phyloP scores from a whole-genome alignment of 37 sponge, comb jelly and placozoan genomes.

The Mnemiopsis leidyi region DNA sequence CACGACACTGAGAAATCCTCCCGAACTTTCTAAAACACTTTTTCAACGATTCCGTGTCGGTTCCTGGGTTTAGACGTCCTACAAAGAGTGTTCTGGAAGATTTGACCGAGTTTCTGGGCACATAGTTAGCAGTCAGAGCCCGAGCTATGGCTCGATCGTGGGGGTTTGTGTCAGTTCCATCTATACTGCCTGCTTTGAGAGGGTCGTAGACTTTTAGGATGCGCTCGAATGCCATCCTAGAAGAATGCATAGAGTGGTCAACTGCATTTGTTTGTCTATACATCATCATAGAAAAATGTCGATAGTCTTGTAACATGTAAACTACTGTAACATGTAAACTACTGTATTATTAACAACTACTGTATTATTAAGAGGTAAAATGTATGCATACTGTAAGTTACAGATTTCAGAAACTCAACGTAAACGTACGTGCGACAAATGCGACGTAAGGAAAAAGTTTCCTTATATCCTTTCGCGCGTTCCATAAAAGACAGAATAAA shows the following conservation, averaged over 20 bases:
- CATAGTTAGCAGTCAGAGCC: slow-evolving; percentile 80
- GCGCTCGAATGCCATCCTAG: not conserved
- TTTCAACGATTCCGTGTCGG: slow-evolving; percentile 72
- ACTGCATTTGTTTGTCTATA: no score
- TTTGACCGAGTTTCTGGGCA: slow-evolving; percentile 34
- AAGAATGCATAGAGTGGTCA: not conserved
- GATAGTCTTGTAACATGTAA: no score
- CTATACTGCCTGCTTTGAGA: slow-evolving; percentile 92
- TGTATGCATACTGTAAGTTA: not conserved
- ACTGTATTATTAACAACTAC: no score
- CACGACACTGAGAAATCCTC: slow-evolving; percentile 71
- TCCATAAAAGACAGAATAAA: not conserved
- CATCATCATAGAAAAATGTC: not conserved
- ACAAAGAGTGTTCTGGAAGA: slow-evolving; percentile 77
- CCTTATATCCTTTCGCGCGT: not conserved
- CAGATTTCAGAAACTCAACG: not conserved
- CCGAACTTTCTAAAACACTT: slow-evolving; percentile 80
- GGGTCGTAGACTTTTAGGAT: slow-evolving; percentile 74
- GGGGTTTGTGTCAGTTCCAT: slow-evolving; percentile 89
- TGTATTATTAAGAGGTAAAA: not conserved
- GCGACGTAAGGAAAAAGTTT: not conserved
- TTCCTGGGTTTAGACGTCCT: slow-evolving; percentile 74
- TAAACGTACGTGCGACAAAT: not conserved
- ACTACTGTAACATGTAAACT: no score
- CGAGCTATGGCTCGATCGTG: slow-evolving; percentile 86